These are phyloP conservation scores for Neoaliturus tenellus DNA, from an alignment of 2,888 invertebrate genomes.

Conservation along the genomic window DNA sequence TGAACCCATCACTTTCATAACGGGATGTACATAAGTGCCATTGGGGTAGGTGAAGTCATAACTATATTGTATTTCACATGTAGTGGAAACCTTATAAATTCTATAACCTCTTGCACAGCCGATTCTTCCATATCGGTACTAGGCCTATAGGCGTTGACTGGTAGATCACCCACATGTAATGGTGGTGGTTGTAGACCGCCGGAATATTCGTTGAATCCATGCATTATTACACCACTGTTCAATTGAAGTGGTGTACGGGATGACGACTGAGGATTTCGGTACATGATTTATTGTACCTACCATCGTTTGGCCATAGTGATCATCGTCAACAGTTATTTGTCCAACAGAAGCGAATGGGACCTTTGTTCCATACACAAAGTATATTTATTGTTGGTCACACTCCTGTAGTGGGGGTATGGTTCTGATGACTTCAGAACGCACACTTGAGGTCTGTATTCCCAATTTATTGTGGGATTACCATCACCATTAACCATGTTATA, in stretches of 20 bases:
- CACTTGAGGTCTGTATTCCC: conserved; percentile 37
- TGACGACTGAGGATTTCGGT: no score
- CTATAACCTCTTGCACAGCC: no score
- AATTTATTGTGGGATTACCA: conserved; percentile 1
- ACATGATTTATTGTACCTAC: no score
- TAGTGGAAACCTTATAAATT: no score
- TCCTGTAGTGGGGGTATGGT: conserved; percentile 22
- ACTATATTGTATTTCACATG: no score
- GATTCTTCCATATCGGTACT: no score
- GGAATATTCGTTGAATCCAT: no score
- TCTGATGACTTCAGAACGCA: conserved; percentile 2
- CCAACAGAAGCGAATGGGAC: not conserved
- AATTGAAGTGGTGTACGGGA: no score
- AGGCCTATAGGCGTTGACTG: no score
- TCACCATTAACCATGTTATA: not conserved
- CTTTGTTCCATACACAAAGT: conserved; percentile 26
- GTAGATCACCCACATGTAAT: no score
- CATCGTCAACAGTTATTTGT: not conserved
- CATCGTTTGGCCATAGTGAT: not conserved
- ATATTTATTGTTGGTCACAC: not conserved
- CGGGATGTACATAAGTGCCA: not conserved
- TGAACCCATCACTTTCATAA: not conserved
- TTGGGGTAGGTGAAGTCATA: not conserved
- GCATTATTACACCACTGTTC: no score
- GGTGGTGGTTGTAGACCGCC: no score